phyloP scores from a whole-genome alignment of 2,113 vertebrate species.

The Gobio gobio region DNA sequence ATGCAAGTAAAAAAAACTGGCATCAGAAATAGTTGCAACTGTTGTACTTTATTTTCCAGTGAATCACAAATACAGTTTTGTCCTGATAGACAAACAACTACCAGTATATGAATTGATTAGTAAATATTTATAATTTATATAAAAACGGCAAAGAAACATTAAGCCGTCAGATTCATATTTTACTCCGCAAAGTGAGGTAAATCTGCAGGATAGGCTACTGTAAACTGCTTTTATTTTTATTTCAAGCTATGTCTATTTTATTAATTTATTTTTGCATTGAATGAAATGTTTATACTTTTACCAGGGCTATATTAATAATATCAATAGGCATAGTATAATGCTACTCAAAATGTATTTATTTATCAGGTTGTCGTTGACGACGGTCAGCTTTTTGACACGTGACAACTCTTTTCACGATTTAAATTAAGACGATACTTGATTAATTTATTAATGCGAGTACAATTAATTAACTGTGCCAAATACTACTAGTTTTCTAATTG shows the following conservation, averaged over 20 bases:
- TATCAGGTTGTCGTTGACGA: neutral
- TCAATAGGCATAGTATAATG: neutral
- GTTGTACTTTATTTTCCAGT: neutral
- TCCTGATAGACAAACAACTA: neutral
- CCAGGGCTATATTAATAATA: neutral
- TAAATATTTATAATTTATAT: neutral
- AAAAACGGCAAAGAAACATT: neutral
- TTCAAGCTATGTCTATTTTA: too few relatives aligned
- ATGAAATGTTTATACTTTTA: neutral
- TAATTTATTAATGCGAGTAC: neutral
- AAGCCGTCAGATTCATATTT: neutral
- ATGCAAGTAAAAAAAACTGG: too few relatives aligned
- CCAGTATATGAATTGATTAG: neutral
- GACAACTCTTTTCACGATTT: neutral
- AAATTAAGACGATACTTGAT: neutral
- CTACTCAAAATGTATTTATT: neutral
- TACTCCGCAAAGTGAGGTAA: neutral
- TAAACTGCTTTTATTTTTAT: neutral
- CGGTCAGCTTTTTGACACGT: neutral
- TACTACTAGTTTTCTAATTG: too few relatives aligned
- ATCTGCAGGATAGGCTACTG: neutral
- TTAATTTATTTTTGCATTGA: neutral
- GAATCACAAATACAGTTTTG: neutral
- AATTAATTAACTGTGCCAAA: neutral
- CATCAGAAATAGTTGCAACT: neutral